phyloP scores from a whole-genome alignment of 2,888 invertebrate species.

The Luperina nickerlii region DNA sequence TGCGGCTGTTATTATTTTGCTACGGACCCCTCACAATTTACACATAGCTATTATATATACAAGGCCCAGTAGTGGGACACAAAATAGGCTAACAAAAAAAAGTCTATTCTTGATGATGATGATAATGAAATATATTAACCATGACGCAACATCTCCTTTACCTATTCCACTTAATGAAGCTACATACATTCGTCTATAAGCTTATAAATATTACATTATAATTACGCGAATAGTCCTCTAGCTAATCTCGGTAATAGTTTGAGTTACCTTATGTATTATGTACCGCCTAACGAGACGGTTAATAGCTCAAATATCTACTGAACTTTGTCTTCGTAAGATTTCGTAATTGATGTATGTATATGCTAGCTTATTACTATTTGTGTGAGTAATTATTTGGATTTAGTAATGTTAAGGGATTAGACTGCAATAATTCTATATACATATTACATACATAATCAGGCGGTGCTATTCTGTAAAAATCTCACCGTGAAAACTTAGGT shows the following conservation, averaged over 20 bases:
- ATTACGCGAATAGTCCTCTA: constrained; percentile 24
- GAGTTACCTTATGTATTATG: constrained; percentile 58
- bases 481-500: too few relatives aligned
- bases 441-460: too few relatives aligned
- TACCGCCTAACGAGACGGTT: constrained; percentile 51
- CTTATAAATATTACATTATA: constrained; percentile 49
- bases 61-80: background rate
- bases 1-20: too few relatives aligned
- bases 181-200: background rate
- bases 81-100: too few relatives aligned
- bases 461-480: too few relatives aligned
- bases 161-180: too few relatives aligned
- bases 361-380: constrained; percentile 23
- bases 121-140: background rate
- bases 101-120: too few relatives aligned
- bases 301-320: constrained; percentile 48
- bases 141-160: background rate
- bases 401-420: background rate
- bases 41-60: too few relatives aligned
- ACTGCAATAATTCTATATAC: background rate
- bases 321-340: constrained; percentile 28
- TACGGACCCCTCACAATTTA: too few relatives aligned
- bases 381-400: constrained; percentile 9
- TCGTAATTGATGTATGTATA: constrained; percentile 45
- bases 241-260: constrained; percentile 56